Evolutionary conservation across 2,888 invertebrate species (phyloP).

Genomic region (Volucella bombylans): DNA sequence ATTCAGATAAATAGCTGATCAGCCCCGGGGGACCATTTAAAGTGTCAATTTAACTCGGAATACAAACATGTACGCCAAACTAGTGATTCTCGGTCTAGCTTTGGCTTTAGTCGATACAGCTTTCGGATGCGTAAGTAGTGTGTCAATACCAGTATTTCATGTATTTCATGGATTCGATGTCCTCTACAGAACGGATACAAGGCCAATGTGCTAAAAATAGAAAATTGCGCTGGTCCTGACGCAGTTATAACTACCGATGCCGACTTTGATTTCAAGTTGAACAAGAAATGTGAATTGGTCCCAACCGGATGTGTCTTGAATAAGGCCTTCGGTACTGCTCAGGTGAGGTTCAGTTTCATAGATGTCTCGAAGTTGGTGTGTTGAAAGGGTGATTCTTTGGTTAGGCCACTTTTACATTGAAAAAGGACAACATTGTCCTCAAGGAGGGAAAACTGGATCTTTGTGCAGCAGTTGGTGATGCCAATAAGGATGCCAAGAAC

Average conservation of each 20-base stretch:
- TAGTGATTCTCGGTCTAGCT: slow-evolving; percentile 13
- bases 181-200: slow-evolving; percentile 80
- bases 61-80: slow-evolving; percentile 51
- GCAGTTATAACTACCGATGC: slow-evolving; percentile 78
- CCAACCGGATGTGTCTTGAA: slow-evolving; percentile 81
- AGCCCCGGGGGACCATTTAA: not conserved
- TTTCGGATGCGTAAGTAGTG: slow-evolving; percentile 60
- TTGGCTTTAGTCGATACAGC: slow-evolving; percentile 44
- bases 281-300: slow-evolving; percentile 82
- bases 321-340: slow-evolving; percentile 81
- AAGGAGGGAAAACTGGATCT: slow-evolving; percentile 82
- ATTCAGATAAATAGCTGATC: slow-evolving; percentile 62
- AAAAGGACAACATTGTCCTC: slow-evolving; percentile 82
- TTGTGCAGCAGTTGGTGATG: slow-evolving; percentile 79
- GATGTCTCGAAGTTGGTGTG: not conserved
- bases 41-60: slow-evolving; percentile 15
- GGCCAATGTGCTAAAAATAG: slow-evolving; percentile 78
- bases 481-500: slow-evolving; percentile 77
- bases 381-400: slow-evolving; percentile 15
- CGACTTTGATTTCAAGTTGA: slow-evolving; percentile 78
- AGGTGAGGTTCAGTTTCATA: slow-evolving; percentile 75
- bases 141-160: not conserved
- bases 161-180: not conserved
- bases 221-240: slow-evolving; percentile 80
- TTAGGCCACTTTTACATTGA: slow-evolving; percentile 80